Base-by-base conservation (phyloP, 2,888 invertebrate genomes). In the Acleris emargana region DNA sequence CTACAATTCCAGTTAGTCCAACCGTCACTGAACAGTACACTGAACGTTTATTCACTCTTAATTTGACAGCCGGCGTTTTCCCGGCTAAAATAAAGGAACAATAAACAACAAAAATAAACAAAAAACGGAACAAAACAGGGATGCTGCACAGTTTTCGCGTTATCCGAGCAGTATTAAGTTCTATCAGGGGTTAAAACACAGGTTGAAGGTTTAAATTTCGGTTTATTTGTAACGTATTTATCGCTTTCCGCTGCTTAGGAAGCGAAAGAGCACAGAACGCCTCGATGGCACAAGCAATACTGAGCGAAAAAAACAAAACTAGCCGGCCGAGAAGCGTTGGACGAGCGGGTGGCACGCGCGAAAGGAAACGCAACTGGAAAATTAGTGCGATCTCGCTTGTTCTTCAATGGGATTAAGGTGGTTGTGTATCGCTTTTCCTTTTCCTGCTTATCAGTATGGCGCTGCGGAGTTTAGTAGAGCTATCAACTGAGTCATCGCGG, bases 31-130 rank as follows among this genome's bases (percentile, higher is more conserved):
- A 83, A 80, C 75, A 81, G 75, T 71, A 67, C 82, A 87, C 84
- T 78, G 64, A 74, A 79, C 70, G 77, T 77, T 76, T 78, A 76
- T 73, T 73, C 72, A 75, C 82, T 80, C 72, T 74, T 72, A 75
- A 76, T 78, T 76, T 75, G 69, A 71, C 71, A 71, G 72, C 89
- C 89, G 90, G 90, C 84, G 79, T 88, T 89, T 89, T 85, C 79
- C 87, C 87, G 88, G 86, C 76, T 72, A 86, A 88, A 88, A 80
- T 75, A 81, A 81, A 77, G 68, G 67, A 72, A 73, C 60, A 67
- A 81, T 81, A 83, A 79, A 76, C 75, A 77, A 78, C 76, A 72
- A 58, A 71, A 81, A 78, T 62, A 69, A 76, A 79, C 74, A 47
- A 49, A 64, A 67, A 69, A 59, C 43, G 58, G 38, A 73, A 45